phyloP scores from a whole-genome alignment of 2,888 invertebrate species.

The Calameuta idolon region DNA sequence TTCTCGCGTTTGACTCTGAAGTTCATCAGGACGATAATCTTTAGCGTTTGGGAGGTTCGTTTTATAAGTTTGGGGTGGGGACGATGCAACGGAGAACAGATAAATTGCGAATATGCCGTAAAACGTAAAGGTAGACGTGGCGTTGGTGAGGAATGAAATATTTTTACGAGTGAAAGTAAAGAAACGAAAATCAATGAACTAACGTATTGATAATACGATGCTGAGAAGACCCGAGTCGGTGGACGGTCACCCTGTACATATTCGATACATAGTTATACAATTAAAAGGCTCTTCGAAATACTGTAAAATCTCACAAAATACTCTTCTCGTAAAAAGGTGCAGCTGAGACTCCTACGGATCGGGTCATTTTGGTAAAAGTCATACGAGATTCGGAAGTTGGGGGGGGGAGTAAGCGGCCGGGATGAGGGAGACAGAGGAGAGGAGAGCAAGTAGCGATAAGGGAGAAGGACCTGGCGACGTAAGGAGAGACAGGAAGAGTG shows the following conservation, averaged over 20 bases:
- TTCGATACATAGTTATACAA: conserved; percentile 61
- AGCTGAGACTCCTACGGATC: conserved; percentile 43
- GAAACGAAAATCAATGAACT: neutral
- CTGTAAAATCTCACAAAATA: conserved; percentile 67
- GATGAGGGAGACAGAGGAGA: neutral
- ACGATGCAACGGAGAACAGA: neutral
- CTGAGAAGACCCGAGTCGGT: conserved; percentile 52
- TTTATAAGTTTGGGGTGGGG: neutral
- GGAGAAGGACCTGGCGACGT: conserved; percentile 9
- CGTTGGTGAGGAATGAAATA: neutral
- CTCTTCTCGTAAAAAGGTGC: conserved; percentile 57
- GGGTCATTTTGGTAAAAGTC: conserved; percentile 29
- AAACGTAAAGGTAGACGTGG: neutral
- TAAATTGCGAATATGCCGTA: neutral
- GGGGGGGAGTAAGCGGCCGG: neutral
- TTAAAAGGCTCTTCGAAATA: conserved; percentile 65
- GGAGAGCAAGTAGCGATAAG: neutral
- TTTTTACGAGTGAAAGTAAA: neutral
- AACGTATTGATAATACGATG: neutral
- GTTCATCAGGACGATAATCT: neutral
- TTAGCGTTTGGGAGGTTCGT: neutral
- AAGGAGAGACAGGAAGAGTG: neutral
- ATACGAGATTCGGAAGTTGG: conserved; percentile 29
- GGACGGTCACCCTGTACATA: conserved; percentile 62
- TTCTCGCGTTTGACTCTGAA: neutral